phyloP scores from a whole-genome alignment of 2,888 invertebrate genomes.

The Lordiphosa fenestrarum region DNA sequence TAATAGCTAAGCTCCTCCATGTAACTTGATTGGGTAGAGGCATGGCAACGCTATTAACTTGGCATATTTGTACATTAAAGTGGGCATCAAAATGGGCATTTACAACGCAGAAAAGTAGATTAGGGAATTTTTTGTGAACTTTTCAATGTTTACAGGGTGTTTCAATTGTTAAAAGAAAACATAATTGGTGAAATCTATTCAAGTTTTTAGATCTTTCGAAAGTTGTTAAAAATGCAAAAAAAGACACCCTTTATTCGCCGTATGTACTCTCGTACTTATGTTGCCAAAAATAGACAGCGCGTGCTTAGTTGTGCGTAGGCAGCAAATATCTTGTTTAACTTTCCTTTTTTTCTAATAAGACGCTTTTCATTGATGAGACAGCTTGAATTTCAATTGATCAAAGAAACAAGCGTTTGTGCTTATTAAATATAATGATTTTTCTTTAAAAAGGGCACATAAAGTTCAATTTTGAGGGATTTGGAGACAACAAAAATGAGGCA shows the following conservation, averaged over 20 bases:
- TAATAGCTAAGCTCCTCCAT: conserved; percentile 20
- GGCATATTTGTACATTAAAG: no score
- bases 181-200: no score
- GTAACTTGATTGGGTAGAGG: conserved; percentile 23
- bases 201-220: no score
- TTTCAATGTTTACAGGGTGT: no score
- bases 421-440: conserved; percentile 42
- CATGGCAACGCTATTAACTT: background rate
- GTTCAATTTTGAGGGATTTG: background rate
- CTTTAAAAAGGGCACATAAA: conserved; percentile 14
- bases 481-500: no score
- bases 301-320: conserved; percentile 14
- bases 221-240: background rate
- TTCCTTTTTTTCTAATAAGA: background rate
- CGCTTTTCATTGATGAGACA: conserved; percentile 13
- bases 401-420: conserved; percentile 19
- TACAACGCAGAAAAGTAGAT: no score
- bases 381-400: conserved; percentile 34
- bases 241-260: conserved; percentile 22
- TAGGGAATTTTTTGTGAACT: no score
- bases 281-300: conserved; percentile 6
- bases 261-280: conserved; percentile 15
- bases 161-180: no score
- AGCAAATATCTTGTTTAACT: conserved; percentile 16
- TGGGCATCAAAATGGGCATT: no score